A percentile compares a stretch with the other conserved stretches of the same genome.
phyloP scores from a whole-genome alignment of 1,140 invertebrate genomes.

The Kradibia gibbosae region DNA sequence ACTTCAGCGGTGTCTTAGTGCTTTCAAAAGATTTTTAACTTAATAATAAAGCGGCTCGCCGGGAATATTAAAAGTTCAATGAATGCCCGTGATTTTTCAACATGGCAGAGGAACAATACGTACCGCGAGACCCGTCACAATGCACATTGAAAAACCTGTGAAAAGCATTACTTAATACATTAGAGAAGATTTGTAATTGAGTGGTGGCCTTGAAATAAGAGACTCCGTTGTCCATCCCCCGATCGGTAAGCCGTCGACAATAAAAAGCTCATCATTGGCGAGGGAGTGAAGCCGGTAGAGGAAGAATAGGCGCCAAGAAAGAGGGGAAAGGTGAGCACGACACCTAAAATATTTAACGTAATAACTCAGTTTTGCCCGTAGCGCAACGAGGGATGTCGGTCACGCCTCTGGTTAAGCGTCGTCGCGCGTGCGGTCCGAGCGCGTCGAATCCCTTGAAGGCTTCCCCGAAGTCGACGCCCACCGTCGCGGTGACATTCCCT shows the following conservation, averaged over 20 bases:
- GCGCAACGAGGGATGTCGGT: background rate
- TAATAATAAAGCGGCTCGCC: too few relatives aligned
- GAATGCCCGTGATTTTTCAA: too few relatives aligned
- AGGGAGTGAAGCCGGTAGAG: background rate
- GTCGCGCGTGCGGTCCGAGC: slow-evolving; percentile 29
- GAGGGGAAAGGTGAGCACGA: background rate
- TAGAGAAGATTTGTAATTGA: background rate
- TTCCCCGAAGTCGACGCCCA: slow-evolving; percentile 16
- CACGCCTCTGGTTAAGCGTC: slow-evolving; percentile 11
- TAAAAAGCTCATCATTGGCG: background rate
- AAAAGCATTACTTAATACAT: background rate
- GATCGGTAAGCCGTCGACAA: background rate
- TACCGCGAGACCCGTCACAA: too few relatives aligned
- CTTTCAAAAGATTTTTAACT: too few relatives aligned
- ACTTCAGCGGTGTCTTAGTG: too few relatives aligned
- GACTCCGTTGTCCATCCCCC: background rate
- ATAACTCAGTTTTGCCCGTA: slow-evolving; percentile 30
- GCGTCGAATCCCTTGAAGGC: slow-evolving; percentile 28
- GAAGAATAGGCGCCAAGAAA: background rate
- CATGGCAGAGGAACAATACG: too few relatives aligned
- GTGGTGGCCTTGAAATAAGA: background rate
- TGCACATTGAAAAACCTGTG: background rate
- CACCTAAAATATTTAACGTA: slow-evolving; percentile 38
- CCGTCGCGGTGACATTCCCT: background rate
- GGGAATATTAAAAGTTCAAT: too few relatives aligned